Conservation (phyloP, 30 jellyfish, hydroid and myxozoan species). For the Hydractinia echinata region DNA sequence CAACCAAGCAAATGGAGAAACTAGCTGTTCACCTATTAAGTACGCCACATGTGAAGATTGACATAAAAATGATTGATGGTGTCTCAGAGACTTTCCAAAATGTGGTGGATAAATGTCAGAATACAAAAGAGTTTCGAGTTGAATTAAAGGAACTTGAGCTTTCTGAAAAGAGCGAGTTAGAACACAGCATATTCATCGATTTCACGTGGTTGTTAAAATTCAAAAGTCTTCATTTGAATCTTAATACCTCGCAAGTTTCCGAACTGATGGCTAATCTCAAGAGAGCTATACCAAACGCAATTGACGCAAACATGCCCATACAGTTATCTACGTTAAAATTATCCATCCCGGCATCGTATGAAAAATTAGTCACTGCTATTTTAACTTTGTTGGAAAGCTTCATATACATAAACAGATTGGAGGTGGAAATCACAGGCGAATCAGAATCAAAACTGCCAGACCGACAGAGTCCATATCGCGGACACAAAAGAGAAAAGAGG, state of each 20-base stretch:
- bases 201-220: constrained; percentile 2
- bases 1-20: constrained; percentile 8
- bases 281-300: neutral
- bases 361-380: constrained; percentile 1
- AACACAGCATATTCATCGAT: neutral
- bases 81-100: neutral
- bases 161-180: neutral
- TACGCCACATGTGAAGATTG: neutral
- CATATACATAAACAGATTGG: neutral
- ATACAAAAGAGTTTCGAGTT: neutral
- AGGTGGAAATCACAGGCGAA: neutral
- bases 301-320: neutral
- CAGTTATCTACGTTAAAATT: constrained; percentile 1
- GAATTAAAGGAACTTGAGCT: neutral
- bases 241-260: neutral
- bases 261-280: neutral
- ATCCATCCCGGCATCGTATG: neutral
- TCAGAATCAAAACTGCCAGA: neutral
- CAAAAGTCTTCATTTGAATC: neutral
- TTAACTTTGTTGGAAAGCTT: neutral
- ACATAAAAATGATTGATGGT: neutral
- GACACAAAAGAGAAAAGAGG: neutral
- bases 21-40: neutral
- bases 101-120: neutral
- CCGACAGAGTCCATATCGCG: neutral